These are phyloP conservation scores for Anarsia innoxiella DNA, from an alignment of 2,888 invertebrate species.

Conservation along the genomic window DNA sequence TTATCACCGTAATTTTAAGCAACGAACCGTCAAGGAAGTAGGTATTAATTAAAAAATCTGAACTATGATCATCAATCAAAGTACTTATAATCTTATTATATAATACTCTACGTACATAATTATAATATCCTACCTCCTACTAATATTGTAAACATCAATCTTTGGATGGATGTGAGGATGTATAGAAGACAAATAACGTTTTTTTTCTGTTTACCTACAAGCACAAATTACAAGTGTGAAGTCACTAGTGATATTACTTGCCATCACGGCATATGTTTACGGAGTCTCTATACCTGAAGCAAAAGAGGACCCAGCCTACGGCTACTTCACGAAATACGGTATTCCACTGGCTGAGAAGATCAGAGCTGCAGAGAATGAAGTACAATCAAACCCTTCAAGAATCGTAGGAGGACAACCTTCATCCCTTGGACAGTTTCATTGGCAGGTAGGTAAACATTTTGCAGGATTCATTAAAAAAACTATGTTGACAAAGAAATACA, in stretches of 20 bases:
- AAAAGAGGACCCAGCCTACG: conserved; percentile 16
- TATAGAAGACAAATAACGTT: background rate
- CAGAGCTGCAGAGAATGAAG: conserved; percentile 33
- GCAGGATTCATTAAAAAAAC: too few species aligned
- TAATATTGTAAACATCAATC: background rate
- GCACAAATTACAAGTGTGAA: too few species aligned
- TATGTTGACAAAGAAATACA: background rate
- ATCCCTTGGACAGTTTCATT: conserved; percentile 30
- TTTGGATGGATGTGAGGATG: background rate
- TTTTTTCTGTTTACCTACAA: conserved; percentile 9
- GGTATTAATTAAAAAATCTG: too few species aligned
- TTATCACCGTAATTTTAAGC: too few species aligned
- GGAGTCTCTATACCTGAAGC: conserved; percentile 10
- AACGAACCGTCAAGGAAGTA: too few species aligned
- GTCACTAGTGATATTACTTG: too few species aligned
- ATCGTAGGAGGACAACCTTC: conserved; percentile 40
- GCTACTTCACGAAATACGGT: conserved; percentile 33
- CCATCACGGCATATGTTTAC: too few species aligned
- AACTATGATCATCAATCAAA: too few species aligned
- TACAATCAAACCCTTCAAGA: conserved; percentile 23
- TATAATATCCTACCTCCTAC: background rate
- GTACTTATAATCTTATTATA: too few species aligned
- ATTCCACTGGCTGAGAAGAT: conserved; percentile 37
- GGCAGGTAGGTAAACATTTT: conserved; percentile 29
- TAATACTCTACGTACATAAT: too few species aligned